These are phyloP conservation scores for Yponomeuta malinellus DNA, from an alignment of 2,888 invertebrate genomes.

Conservation along the genomic window DNA sequence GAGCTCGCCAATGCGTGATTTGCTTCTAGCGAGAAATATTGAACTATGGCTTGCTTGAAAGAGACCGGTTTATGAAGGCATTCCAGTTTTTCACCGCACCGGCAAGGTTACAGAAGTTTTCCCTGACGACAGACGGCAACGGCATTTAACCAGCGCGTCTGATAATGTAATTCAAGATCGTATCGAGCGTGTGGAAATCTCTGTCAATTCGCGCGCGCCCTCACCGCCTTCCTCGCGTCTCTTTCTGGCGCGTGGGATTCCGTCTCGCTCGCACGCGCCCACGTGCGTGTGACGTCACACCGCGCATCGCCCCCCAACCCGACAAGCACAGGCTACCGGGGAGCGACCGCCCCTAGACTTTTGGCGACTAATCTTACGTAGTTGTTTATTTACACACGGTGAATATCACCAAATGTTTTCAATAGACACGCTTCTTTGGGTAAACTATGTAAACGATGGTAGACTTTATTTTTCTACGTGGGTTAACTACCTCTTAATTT, in stretches of 20 bases:
- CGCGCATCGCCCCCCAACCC: constrained; percentile 29
- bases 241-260: constrained; percentile 27
- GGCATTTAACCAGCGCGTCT: constrained; percentile 39
- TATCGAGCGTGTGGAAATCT: constrained; percentile 66
- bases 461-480: background rate
- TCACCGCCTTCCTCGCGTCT: constrained; percentile 23
- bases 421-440: background rate
- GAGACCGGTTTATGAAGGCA: background rate
- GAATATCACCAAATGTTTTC: background rate
- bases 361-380: background rate
- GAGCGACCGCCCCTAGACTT: constrained; percentile 32
- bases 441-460: background rate
- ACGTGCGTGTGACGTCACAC: constrained; percentile 60
- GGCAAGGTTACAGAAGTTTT: constrained; percentile 1
- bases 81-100: background rate
- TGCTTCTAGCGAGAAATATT: background rate
- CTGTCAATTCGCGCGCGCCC: constrained; percentile 64
- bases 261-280: constrained; percentile 55
- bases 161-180: constrained; percentile 63
- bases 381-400: background rate
- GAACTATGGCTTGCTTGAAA: background rate
- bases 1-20: background rate
- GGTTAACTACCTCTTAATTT: background rate
- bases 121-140: constrained; percentile 15
- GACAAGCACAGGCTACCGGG: constrained; percentile 45